Evolutionary conservation across 2,888 invertebrate species (phyloP).

Genomic region (Pyrocoelia pectoralis): DNA sequence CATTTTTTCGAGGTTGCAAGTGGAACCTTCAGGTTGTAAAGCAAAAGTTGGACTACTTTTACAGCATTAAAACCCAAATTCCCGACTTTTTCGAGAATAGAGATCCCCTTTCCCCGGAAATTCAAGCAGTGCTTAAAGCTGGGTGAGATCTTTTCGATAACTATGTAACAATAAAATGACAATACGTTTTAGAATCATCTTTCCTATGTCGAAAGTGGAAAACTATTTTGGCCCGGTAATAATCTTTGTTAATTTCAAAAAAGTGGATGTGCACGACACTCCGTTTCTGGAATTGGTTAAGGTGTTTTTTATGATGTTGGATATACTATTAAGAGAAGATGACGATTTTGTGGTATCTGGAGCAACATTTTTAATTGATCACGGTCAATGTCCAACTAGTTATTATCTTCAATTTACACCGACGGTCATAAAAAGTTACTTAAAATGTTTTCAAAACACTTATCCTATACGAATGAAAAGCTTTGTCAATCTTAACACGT

Average conservation of each 20-base stretch:
- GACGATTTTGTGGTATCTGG: too few relatives aligned
- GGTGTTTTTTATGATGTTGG: constrained; percentile 14
- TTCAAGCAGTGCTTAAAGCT: background rate
- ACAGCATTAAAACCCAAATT: too few relatives aligned
- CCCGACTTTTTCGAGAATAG: too few relatives aligned
- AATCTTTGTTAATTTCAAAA: background rate
- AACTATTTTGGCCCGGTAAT: too few relatives aligned
- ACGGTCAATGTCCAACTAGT: too few relatives aligned
- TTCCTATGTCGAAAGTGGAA: background rate
- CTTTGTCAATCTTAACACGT: background rate
- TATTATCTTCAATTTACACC: background rate
- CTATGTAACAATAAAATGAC: background rate
- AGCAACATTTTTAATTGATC: too few relatives aligned
- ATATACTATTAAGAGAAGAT: too few relatives aligned
- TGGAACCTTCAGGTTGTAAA: too few relatives aligned
- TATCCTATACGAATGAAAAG: background rate
- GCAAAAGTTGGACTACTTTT: too few relatives aligned
- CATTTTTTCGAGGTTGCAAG: too few relatives aligned
- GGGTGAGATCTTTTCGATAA: background rate
- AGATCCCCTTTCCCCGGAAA: too few relatives aligned
- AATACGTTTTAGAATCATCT: background rate
- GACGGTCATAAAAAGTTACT: background rate
- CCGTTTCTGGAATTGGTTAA: background rate
- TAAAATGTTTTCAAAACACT: too few relatives aligned
- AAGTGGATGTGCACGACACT: background rate